These are phyloP conservation scores for Athalia rosae DNA, from an alignment of 2,888 invertebrate genomes.

Conservation along the genomic window DNA sequence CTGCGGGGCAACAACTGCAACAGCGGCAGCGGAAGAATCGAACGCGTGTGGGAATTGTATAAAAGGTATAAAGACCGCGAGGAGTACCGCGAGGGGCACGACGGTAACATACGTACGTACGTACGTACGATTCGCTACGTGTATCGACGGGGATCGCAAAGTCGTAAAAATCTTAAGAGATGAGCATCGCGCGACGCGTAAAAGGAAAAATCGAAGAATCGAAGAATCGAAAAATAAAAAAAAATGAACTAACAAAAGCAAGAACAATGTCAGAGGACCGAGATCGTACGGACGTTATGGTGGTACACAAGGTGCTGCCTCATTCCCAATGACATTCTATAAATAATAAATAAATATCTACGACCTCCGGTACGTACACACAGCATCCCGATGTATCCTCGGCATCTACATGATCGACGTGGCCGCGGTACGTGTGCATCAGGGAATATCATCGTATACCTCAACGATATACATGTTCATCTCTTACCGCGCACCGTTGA, in stretches of 20 bases:
- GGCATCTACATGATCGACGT: no score
- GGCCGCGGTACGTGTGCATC: no score
- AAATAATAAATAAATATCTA: constrained; percentile 12
- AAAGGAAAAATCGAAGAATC: constrained; percentile 6
- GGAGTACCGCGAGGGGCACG: neutral
- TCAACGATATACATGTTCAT: no score
- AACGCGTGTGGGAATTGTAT: neutral
- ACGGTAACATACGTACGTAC: no score
- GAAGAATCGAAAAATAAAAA: neutral
- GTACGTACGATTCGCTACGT: neutral
- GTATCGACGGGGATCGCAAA: neutral
- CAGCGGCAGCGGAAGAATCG: no score
- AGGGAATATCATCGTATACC: no score
- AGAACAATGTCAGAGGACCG: constrained; percentile 17
- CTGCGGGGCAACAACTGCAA: no score
- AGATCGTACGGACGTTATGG: no score
- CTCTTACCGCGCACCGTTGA: no score
- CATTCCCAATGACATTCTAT: constrained; percentile 37
- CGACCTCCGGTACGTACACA: neutral
- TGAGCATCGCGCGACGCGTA: neutral
- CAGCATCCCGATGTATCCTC: neutral
- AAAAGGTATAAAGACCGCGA: neutral
- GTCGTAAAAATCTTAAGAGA: constrained; percentile 15
- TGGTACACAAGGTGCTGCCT: constrained; percentile 5
- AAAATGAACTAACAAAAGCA: neutral